Evolutionary conservation across 2,888 invertebrate genomes (phyloP).

Genomic region (Kuschelorhynchus macadamiae): DNA sequence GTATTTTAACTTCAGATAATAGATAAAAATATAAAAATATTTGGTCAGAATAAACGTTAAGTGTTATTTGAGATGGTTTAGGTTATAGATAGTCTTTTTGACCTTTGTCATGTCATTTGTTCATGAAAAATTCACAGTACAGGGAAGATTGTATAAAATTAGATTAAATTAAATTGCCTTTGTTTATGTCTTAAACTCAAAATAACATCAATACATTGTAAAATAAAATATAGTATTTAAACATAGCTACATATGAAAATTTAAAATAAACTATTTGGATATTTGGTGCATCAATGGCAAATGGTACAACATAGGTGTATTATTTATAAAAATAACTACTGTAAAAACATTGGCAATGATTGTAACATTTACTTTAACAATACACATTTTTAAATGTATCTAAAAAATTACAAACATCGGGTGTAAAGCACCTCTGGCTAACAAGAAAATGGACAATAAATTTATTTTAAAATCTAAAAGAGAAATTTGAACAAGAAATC

Average conservation of each 20-base stretch:
- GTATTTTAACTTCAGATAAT: too few relatives aligned
- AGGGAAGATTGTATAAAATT: too few relatives aligned
- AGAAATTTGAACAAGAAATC: conserved; percentile 56
- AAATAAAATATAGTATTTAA: conserved; percentile 12
- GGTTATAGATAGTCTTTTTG: too few relatives aligned
- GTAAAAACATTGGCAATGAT: conserved; percentile 35
- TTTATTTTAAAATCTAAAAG: conserved; percentile 47
- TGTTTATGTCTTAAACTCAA: too few relatives aligned
- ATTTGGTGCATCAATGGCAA: conserved; percentile 49
- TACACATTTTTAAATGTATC: conserved; percentile 25
- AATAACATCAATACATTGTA: conserved; percentile 3
- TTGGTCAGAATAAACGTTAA: too few relatives aligned
- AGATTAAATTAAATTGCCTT: too few relatives aligned
- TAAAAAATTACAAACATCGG: conserved; percentile 34
- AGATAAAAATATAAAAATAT: too few relatives aligned
- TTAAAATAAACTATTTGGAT: conserved; percentile 26
- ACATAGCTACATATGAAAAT: conserved; percentile 1
- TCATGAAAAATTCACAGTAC: too few relatives aligned
- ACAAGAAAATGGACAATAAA: conserved; percentile 52
- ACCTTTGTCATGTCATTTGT: too few relatives aligned
- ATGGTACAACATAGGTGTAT: conserved; percentile 23
- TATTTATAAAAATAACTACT: conserved; percentile 24
- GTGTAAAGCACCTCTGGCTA: conserved; percentile 20
- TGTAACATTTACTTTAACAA: conserved; percentile 28
- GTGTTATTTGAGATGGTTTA: too few relatives aligned